These are phyloP conservation scores for Abrostola triplasia DNA, from an alignment of 2,888 invertebrate genomes.

Conservation along the genomic window DNA sequence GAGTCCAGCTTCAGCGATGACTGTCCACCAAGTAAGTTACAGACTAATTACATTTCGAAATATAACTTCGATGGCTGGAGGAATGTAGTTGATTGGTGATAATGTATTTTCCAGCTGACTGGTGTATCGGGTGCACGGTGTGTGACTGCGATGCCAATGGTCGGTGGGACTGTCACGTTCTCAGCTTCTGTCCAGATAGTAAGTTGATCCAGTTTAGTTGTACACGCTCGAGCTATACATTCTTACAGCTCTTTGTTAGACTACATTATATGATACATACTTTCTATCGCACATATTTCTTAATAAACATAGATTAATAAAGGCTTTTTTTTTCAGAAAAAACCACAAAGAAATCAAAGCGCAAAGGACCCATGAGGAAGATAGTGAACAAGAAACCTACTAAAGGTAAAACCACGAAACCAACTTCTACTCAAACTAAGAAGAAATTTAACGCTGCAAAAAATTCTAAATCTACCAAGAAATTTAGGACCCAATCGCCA, in stretches of 20 bases:
- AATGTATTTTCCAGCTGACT: constrained; percentile 68
- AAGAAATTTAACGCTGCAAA: not conserved
- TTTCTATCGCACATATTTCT: too few relatives aligned
- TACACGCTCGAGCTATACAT: too few relatives aligned
- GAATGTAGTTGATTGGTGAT: not conserved
- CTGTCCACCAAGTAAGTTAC: constrained; percentile 76
- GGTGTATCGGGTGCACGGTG: constrained; percentile 81
- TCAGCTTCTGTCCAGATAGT: constrained; percentile 80
- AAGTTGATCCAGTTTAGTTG: constrained; percentile 42
- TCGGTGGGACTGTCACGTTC: constrained; percentile 76
- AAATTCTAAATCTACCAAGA: not conserved
- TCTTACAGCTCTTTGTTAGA: too few relatives aligned
- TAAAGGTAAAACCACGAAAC: not conserved
- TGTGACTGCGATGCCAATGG: constrained; percentile 79
- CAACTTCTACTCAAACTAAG: not conserved
- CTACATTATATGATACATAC: too few relatives aligned
- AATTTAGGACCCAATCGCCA: not conserved
- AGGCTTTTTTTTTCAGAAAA: constrained; percentile 9
- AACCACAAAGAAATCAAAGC: constrained; percentile 11
- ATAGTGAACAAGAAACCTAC: not conserved
- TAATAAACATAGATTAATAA: too few relatives aligned
- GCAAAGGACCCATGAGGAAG: not conserved
- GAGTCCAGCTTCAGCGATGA: constrained; percentile 77
- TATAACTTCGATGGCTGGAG: too few relatives aligned
- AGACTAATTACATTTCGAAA: too few relatives aligned